Evolutionary conservation across 2,797 vertebrate genomes (phyloP).

Genomic region (Vespertilio murinus): DNA sequence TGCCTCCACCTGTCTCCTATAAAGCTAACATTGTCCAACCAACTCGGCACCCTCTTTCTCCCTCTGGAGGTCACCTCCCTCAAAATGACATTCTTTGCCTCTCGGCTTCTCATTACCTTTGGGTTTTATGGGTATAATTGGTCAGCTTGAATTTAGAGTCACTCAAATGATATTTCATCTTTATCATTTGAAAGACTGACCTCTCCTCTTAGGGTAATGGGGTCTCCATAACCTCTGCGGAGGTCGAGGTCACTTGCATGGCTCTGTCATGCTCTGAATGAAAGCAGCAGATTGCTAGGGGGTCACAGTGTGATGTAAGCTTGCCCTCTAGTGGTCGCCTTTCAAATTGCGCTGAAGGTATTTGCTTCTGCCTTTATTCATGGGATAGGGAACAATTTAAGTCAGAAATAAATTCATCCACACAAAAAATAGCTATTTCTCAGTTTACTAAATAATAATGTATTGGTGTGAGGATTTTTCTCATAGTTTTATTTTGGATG

Average conservation of each 20-base stretch:
- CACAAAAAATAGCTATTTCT: not conserved
- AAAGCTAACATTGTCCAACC: not conserved
- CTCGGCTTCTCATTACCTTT: not conserved
- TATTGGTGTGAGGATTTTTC: not conserved
- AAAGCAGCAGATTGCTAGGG: not conserved
- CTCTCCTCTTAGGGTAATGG: not conserved
- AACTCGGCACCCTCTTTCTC: not conserved
- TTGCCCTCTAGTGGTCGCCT: not conserved
- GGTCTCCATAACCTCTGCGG: not conserved
- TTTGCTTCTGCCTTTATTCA: not conserved
- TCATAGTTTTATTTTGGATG: not conserved
- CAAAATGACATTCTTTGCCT: not conserved
- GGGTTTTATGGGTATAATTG: not conserved
- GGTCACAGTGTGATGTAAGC: not conserved
- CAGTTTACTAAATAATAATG: not conserved
- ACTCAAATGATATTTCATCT: not conserved
- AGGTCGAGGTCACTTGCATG: not conserved
- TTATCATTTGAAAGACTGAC: not conserved
- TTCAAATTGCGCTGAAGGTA: not conserved
- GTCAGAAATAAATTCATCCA: not conserved
- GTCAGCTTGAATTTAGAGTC: not conserved
- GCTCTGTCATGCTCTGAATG: not conserved
- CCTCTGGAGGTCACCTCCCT: not conserved
- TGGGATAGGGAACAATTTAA: not conserved
- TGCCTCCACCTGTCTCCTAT: not conserved